Conservation (phyloP, 2,113 vertebrate genomes). For the Pollachius pollachius region DNA sequence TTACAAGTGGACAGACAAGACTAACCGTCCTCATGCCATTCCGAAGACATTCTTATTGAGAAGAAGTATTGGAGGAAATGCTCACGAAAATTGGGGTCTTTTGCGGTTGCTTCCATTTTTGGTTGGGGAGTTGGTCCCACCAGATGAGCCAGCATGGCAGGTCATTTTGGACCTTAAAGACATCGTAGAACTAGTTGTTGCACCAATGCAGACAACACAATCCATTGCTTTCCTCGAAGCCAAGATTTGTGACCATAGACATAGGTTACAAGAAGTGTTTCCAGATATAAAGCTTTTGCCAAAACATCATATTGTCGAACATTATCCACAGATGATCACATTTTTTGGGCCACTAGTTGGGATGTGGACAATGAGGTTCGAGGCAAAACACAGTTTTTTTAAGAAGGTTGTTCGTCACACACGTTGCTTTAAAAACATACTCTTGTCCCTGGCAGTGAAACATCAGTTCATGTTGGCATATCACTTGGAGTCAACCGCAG, state of each 20-base stretch:
- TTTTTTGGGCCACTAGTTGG: constrained; percentile 17
- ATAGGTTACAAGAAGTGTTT: constrained; percentile 18
- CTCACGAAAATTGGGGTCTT: no score
- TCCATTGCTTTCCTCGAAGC: constrained; percentile 24
- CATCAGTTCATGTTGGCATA: constrained; percentile 28
- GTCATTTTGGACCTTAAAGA: constrained; percentile 16
- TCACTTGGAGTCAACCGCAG: constrained; percentile 9
- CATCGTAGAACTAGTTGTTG: no score
- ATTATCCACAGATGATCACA: constrained; percentile 17
- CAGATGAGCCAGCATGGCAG: constrained; percentile 29
- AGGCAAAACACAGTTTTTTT: constrained; percentile 18
- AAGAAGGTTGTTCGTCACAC: constrained; percentile 16
- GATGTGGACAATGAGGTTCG: constrained; percentile 5
- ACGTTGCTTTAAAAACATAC: constrained; percentile 20
- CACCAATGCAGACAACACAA: constrained; percentile 24
- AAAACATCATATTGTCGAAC: constrained; percentile 17
- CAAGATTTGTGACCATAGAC: constrained; percentile 29
- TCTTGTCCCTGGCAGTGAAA: constrained; percentile 1
- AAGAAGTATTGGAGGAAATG: no score
- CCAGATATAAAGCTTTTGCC: constrained; percentile 11
- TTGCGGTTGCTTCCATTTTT: no score
- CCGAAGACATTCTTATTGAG: no score
- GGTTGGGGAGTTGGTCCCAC: constrained; percentile 11
- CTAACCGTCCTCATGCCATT: no score
- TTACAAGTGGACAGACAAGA: no score